Evolutionary conservation across 2,888 invertebrate genomes (phyloP).

Genomic region (Scaptomyza tumidula): DNA sequence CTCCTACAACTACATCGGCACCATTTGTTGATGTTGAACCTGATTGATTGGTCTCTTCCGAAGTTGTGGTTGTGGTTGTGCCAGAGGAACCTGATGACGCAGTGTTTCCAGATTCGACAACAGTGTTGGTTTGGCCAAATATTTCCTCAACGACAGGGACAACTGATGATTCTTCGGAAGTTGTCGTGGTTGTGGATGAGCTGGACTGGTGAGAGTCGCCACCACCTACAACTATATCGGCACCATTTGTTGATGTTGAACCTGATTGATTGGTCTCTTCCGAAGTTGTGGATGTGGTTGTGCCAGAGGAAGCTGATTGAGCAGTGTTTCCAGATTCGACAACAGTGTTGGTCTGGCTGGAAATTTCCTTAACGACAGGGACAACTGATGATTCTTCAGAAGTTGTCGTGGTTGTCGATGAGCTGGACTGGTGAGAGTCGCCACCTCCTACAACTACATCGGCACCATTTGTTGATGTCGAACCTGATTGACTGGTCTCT

Average conservation of each 20-base stretch:
- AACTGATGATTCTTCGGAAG: background rate
- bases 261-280: too few relatives aligned
- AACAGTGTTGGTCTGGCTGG: too few relatives aligned
- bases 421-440: slow-evolving; percentile 1
- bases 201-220: too few relatives aligned
- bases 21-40: background rate
- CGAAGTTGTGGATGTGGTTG: background rate
- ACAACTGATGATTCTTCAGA: background rate
- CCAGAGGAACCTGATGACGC: background rate
- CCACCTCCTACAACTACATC: background rate
- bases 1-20: background rate
- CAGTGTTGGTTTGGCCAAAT: background rate
- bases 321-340: too few relatives aligned
- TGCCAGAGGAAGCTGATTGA: too few relatives aligned
- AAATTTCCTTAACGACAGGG: too few relatives aligned
- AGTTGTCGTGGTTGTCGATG: background rate
- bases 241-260: too few relatives aligned
- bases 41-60: background rate
- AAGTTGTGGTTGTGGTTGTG: slow-evolving; percentile 5
- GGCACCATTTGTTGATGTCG: background rate
- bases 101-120: background rate
- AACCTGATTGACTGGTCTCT: background rate
- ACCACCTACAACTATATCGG: too few relatives aligned
- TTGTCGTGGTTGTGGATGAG: background rate
- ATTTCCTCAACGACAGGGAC: background rate